Percentiles rank a stretch among this genome's conserved stretches.
These are phyloP conservation scores for Eristalinus sepulchralis DNA, from an alignment of 2,888 invertebrate species.

Conservation along the genomic window DNA sequence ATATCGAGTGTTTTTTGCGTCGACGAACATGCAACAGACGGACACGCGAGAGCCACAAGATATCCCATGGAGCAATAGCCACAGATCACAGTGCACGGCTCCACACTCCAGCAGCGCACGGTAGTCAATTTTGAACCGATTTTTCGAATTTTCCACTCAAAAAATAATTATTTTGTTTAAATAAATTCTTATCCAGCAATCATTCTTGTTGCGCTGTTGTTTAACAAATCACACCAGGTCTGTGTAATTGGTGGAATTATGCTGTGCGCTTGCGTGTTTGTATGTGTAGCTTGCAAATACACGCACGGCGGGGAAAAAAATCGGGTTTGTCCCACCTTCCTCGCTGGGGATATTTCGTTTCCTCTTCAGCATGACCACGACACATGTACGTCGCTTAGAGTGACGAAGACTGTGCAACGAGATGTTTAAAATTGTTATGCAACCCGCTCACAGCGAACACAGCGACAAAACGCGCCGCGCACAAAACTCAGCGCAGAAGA, in stretches of 20 bases:
- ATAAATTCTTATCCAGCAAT: constrained; percentile 33
- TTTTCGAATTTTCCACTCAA: neutral
- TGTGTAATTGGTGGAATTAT: constrained; percentile 56
- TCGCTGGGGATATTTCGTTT: constrained; percentile 36
- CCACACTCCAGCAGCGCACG: neutral
- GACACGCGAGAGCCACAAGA: neutral
- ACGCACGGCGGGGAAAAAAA: neutral
- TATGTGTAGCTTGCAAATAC: constrained; percentile 31
- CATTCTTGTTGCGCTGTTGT: constrained; percentile 54
- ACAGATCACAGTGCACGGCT: neutral
- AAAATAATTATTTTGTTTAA: constrained; percentile 25
- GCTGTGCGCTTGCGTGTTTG: neutral
- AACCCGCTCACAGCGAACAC: constrained; percentile 33
- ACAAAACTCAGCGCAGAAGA: neutral
- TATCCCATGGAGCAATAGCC: neutral
- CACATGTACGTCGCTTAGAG: constrained; percentile 18
- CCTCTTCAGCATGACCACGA: constrained; percentile 15
- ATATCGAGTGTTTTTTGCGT: constrained; percentile 17
- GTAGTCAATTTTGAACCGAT: neutral
- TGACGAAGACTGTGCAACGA: constrained; percentile 51
- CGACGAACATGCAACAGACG: neutral
- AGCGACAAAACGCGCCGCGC: neutral
- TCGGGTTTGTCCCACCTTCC: neutral
- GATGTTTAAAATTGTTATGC: constrained; percentile 53
- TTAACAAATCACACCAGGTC: constrained; percentile 41